These are phyloP conservation scores for Dryobates pubescens DNA, from an alignment of 2,797 vertebrate species.

Conservation along the genomic window DNA sequence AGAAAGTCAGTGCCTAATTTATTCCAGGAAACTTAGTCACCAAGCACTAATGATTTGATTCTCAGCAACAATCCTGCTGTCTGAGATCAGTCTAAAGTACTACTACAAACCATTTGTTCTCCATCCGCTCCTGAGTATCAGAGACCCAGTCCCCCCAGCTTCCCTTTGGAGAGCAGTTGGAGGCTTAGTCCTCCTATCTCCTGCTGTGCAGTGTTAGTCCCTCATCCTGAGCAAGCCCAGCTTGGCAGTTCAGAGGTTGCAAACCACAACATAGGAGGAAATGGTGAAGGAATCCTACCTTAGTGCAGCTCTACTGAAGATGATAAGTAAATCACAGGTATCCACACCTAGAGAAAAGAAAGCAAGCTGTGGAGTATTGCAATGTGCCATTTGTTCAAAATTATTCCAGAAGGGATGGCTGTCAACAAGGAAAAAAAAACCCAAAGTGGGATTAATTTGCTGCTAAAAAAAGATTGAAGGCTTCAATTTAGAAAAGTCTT, in stretches of 20 bases:
- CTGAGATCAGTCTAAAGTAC: neutral
- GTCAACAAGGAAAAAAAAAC: neutral
- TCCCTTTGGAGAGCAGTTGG: neutral
- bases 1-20: slow-evolving; percentile 15
- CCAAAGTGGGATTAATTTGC: neutral
- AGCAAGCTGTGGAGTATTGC: neutral
- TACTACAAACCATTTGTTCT: neutral
- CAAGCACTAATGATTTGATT: neutral
- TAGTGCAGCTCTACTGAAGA: neutral
- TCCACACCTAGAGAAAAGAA: neutral
- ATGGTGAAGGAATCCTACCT: neutral
- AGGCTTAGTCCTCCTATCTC: neutral
- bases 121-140: neutral
- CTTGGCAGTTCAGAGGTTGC: neutral
- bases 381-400: neutral
- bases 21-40: slow-evolving; percentile 27
- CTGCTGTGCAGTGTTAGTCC: neutral
- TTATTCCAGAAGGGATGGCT: neutral
- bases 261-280: neutral
- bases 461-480: neutral
- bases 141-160: neutral
- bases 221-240: neutral
- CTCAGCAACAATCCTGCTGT: neutral
- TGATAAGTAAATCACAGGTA: neutral
- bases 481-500: neutral